Conservation (phyloP, 2,888 invertebrate species). For the Ernsta delagoae region DNA sequence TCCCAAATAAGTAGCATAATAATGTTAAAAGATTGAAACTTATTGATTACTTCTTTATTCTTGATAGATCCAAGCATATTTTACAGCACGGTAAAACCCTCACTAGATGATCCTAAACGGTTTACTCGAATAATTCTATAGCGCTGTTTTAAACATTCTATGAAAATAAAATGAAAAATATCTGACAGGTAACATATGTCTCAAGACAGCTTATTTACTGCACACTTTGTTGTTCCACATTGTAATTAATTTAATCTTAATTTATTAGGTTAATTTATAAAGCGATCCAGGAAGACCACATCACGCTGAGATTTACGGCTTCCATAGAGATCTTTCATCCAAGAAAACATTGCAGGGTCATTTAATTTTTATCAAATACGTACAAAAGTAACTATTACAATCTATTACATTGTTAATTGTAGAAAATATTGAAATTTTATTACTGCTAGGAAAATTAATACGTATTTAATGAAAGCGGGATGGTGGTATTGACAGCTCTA, state of each 20-base stretch:
- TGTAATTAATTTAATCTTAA: slow-evolving; percentile 69
- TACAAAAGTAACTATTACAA: too few relatives aligned
- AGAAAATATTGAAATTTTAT: too few relatives aligned
- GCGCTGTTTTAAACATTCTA: slow-evolving; percentile 61
- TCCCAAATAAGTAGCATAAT: neutral
- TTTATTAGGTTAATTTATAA: slow-evolving; percentile 74
- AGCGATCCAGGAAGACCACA: slow-evolving; percentile 72
- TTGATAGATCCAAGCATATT: slow-evolving; percentile 70
- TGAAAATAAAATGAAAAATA: slow-evolving; percentile 58
- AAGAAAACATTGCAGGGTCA: too few relatives aligned
- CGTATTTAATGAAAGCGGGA: slow-evolving; percentile 5
- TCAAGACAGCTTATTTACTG: slow-evolving; percentile 70
- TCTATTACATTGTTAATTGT: too few relatives aligned
- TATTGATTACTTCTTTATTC: slow-evolving; percentile 79
- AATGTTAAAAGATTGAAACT: slow-evolving; percentile 58
- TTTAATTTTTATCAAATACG: too few relatives aligned
- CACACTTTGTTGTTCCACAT: slow-evolving; percentile 70
- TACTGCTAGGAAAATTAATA: too few relatives aligned
- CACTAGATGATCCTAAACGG: slow-evolving; percentile 71
- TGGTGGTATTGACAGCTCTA: slow-evolving; percentile 69
- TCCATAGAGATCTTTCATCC: slow-evolving; percentile 37
- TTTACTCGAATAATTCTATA: slow-evolving; percentile 57
- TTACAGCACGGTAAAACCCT: slow-evolving; percentile 68
- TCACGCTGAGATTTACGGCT: slow-evolving; percentile 51
- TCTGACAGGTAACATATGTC: slow-evolving; percentile 65